Percentiles rank a stretch among this genome's conserved stretches.
Evolutionary conservation across 2,113 vertebrate species (phyloP).

Genomic region (Scalopus aquaticus): DNA sequence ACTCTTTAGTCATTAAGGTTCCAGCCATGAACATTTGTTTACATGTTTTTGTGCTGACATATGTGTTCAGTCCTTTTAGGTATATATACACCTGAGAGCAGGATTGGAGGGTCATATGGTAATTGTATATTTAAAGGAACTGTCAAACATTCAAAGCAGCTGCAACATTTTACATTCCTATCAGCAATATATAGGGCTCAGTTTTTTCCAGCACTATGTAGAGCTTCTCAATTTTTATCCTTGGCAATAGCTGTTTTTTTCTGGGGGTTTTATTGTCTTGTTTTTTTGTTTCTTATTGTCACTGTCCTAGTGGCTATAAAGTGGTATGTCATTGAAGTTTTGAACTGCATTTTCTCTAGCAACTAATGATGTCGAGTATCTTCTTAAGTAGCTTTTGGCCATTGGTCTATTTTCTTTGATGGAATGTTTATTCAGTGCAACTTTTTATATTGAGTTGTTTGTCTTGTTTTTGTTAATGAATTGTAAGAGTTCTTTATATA

Average conservation of each 20-base stretch:
- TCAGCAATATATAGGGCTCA: background rate
- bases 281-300: background rate
- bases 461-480: conserved; percentile 14
- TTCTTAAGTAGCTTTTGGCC: background rate
- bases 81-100: background rate
- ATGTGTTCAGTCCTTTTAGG: conserved; percentile 39
- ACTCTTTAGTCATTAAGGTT: background rate
- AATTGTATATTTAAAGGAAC: conserved; percentile 51
- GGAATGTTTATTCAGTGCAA: background rate
- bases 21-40: conserved; percentile 4
- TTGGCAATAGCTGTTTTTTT: conserved; percentile 42
- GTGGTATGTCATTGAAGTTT: background rate
- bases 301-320: background rate
- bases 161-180: conserved; percentile 7
- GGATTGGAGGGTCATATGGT: conserved; percentile 38
- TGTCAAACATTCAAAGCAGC: conserved; percentile 48
- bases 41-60: conserved; percentile 24
- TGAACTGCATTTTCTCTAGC: conserved; percentile 24
- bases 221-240: background rate
- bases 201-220: background rate
- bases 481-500: conserved; percentile 34
- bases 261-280: background rate
- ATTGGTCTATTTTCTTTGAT: conserved; percentile 3
- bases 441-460: conserved; percentile 35
- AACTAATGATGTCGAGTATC: background rate